Percentiles rank a stretch among this genome's conserved stretches.
phyloP scores from a whole-genome alignment of 1,140 invertebrate species.

The Notospermus geniculatus region DNA sequence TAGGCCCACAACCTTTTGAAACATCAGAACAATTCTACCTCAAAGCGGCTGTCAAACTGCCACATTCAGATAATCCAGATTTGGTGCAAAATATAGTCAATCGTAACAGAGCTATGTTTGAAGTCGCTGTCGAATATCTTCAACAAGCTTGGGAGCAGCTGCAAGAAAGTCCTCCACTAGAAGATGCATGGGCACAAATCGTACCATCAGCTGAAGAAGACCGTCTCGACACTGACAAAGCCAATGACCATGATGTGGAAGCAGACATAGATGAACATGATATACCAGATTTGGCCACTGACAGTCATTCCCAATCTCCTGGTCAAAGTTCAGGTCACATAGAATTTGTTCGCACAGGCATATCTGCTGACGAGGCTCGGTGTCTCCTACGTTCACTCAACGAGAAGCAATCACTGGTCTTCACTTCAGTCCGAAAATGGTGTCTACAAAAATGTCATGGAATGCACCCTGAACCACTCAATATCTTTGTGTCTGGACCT shows the following conservation, averaged over 20 bases:
- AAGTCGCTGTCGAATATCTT: background rate
- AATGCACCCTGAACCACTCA: constrained; percentile 13
- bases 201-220: too few relatives aligned
- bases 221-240: background rate
- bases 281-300: background rate
- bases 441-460: constrained; percentile 9
- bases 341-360: background rate
- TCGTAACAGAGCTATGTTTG: background rate
- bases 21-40: too few relatives aligned
- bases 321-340: background rate
- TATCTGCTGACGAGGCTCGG: background rate
- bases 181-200: too few relatives aligned
- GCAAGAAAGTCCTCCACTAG: background rate
- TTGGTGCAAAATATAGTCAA: background rate
- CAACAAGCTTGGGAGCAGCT: background rate
- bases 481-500: too few relatives aligned
- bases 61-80: background rate
- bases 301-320: background rate
- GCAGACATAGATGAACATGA: background rate
- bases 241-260: too few relatives aligned
- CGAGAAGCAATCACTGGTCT: constrained; percentile 3
- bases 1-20: too few relatives aligned
- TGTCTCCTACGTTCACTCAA: background rate
- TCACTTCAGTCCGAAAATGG: constrained; percentile 19
- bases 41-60: constrained; percentile 15